Evolutionary conservation across 2,888 invertebrate genomes (phyloP), one percentile per base, ranked within the genome.

Genomic region (Penaeus monodon): DNA sequence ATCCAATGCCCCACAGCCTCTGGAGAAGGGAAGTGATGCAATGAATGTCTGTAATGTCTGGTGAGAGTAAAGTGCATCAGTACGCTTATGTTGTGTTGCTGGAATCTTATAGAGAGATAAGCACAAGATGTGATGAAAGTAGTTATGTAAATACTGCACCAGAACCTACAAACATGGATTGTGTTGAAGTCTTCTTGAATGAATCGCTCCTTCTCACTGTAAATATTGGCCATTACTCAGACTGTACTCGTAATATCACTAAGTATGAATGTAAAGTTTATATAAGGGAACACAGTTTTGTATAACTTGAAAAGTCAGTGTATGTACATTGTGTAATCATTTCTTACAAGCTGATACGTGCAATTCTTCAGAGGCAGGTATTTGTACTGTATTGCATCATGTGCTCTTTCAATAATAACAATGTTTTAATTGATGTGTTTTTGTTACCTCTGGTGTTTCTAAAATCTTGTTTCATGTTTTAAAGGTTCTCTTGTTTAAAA

Each of bases 201-300:
- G 57, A 57, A 17, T 57, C 17, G 57, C 57, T 57, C 57, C 57
- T 57, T 57, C 57, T 80, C 85, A 82, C 82, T 86, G 86, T 86
- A 86, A 77, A 86, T 86, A 86, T 77, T 86, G 57, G 81, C 70
- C 78, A 78, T 77, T 65, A 86, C 78, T 68, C 63, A 86, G 74
- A 81, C 82, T 82, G 76, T 66, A 68, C 78, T 82, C 73, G 73
- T 44, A 73, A 86, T 76, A 57, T 77, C 81, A 77, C 86, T 82
- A 77, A n/a, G 68, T 81, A 76, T 86, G 81, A 85, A 79, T 86
- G 86, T 68, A 76, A 81, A 74, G 86, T 86, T 86, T 86, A 78
- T 86, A 86, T 81, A 86, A 86, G 65, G 86, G 86, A 86, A 86
- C 86, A 86, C 86, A 86, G 82, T 86, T 86, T 86, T 86, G 82